These are phyloP conservation scores for Xyrauchen texanus DNA, from an alignment of 2,113 vertebrate genomes.

Conservation along the genomic window DNA sequence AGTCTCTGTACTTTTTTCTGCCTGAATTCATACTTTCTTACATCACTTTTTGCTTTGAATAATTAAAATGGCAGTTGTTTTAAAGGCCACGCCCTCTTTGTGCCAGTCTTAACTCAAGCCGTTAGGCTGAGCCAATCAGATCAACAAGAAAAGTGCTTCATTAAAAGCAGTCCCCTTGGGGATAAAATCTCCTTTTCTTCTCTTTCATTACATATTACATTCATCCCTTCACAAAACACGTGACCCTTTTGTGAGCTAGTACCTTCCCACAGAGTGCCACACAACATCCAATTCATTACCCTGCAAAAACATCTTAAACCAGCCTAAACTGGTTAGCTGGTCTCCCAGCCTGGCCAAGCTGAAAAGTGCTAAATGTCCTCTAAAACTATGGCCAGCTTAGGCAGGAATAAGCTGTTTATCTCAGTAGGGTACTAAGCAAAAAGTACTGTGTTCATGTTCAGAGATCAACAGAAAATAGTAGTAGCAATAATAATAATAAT, in stretches of 20 bases:
- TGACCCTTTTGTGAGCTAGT: conserved; percentile 63
- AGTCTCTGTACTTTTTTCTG: conserved; percentile 22
- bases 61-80: conserved; percentile 35
- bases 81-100: conserved; percentile 12
- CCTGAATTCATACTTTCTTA: conserved; percentile 31
- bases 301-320: no score
- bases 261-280: conserved; percentile 59
- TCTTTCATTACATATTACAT: conserved; percentile 78
- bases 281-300: conserved; percentile 55
- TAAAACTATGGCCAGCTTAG: no score
- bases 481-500: conserved; percentile 40
- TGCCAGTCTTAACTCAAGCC: conserved; percentile 1
- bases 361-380: no score
- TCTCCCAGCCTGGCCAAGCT: no score
- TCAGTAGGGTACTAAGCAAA: conserved; percentile 65
- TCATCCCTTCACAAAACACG: conserved; percentile 82
- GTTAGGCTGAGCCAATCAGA: conserved; percentile 21
- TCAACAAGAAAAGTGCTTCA: conserved; percentile 76
- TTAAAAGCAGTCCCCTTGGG: conserved; percentile 78
- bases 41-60: neutral
- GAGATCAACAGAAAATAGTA: conserved; percentile 62
- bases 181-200: conserved; percentile 52
- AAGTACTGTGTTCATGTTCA: conserved; percentile 89
- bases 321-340: no score
- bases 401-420: no score